Evolutionary conservation across 2,113 vertebrate species (phyloP).

Genomic region (Eretmochelys imbricata): DNA sequence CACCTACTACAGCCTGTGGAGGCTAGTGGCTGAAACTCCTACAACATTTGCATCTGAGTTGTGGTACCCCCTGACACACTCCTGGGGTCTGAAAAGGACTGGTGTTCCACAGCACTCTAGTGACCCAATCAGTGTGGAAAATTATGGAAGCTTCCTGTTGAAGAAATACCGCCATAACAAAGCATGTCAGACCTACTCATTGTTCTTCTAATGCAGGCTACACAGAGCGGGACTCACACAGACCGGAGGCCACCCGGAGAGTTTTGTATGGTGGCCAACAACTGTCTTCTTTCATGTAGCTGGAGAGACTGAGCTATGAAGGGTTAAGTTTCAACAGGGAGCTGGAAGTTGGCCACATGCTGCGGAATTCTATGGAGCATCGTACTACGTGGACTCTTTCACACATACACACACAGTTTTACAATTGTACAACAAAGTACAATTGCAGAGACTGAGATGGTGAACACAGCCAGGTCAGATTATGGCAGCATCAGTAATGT

Average conservation of each 20-base stretch:
- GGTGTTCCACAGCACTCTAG: background rate
- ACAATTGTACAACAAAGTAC: background rate
- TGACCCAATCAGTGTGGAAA: background rate
- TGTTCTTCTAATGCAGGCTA: background rate
- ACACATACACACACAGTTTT: background rate
- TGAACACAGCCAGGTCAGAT: background rate
- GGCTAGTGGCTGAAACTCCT: background rate
- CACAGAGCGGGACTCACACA: background rate
- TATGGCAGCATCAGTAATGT: background rate
- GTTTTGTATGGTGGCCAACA: background rate
- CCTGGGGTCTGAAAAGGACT: rapidly evolving
- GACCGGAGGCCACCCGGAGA: background rate
- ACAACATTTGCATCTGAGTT: background rate
- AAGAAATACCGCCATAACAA: background rate
- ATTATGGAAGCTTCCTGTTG: background rate
- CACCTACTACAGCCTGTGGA: background rate
- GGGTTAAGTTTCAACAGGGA: background rate
- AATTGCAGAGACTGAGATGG: background rate
- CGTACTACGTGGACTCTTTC: background rate
- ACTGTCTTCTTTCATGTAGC: background rate
- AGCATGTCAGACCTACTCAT: rapidly evolving
- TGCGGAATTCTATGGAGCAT: background rate
- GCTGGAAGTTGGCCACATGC: background rate
- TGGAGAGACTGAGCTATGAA: background rate
- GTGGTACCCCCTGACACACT: background rate